These are phyloP conservation scores for Drosophila antonietae DNA, from an alignment of 2,888 invertebrate genomes.

Conservation along the genomic window DNA sequence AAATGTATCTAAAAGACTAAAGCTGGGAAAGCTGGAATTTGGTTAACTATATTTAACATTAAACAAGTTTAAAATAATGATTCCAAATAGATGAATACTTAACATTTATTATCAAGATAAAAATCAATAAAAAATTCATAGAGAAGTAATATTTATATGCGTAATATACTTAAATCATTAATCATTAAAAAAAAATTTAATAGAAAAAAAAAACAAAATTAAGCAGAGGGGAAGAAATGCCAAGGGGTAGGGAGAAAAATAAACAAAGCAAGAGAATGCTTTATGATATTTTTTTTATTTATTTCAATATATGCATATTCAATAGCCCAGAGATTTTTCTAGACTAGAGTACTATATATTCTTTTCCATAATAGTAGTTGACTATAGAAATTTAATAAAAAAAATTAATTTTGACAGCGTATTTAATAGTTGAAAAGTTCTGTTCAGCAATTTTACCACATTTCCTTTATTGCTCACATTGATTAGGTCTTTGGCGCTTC, in stretches of 20 bases:
- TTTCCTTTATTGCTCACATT: not conserved
- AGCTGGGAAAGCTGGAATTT: too few relatives aligned
- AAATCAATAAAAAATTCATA: not conserved
- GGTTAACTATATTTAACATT: not conserved
- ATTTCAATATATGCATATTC: not conserved
- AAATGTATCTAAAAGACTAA: too few relatives aligned
- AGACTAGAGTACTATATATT: not conserved
- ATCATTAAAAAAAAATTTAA: too few relatives aligned
- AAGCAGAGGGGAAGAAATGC: not conserved
- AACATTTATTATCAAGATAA: not conserved
- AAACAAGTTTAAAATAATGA: not conserved
- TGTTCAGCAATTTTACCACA: not conserved
- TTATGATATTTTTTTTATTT: not conserved
- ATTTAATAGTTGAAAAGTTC: not conserved
- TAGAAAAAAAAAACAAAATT: not conserved
- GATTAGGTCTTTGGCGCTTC: conserved; percentile 53
- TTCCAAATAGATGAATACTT: not conserved
- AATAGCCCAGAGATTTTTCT: not conserved
- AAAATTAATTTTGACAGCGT: conserved; percentile 8
- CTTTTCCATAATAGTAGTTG: too few relatives aligned
- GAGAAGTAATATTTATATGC: too few relatives aligned
- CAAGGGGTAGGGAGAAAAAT: not conserved
- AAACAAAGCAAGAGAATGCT: not conserved
- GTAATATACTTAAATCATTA: too few relatives aligned
- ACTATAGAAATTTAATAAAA: too few relatives aligned